These are phyloP conservation scores for Furcula furcula DNA, from an alignment of 2,888 invertebrate species.

Conservation along the genomic window DNA sequence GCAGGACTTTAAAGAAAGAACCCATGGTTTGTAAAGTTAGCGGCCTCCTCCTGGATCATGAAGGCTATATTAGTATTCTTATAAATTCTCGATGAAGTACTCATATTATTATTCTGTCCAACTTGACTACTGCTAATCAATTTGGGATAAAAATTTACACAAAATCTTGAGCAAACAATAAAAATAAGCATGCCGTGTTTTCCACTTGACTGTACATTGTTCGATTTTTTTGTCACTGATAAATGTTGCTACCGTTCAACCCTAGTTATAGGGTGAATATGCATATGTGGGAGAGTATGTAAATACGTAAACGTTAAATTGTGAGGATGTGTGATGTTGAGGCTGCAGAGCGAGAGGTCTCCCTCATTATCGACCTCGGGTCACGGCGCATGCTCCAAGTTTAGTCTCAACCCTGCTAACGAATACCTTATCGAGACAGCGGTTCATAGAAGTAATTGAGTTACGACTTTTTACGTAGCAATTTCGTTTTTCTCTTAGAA, in stretches of 20 bases:
- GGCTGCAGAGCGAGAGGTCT: slow-evolving; percentile 73
- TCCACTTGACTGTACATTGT: background rate
- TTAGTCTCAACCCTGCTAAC: slow-evolving; percentile 65
- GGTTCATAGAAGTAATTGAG: slow-evolving; percentile 80
- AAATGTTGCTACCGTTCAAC: slow-evolving; percentile 12
- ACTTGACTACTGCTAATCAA: too few relatives aligned
- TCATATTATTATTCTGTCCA: too few relatives aligned
- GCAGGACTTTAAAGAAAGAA: too few relatives aligned
- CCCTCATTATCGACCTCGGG: slow-evolving; percentile 82
- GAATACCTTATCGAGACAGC: slow-evolving; percentile 79
- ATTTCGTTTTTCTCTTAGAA: slow-evolving; percentile 79
- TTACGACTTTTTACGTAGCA: slow-evolving; percentile 81
- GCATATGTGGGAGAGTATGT: slow-evolving; percentile 78
- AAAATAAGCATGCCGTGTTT: too few relatives aligned
- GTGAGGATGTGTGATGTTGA: slow-evolving; percentile 79
- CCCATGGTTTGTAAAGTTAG: too few relatives aligned
- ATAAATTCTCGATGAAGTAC: too few relatives aligned
- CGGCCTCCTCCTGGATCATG: too few relatives aligned
- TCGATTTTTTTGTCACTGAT: background rate
- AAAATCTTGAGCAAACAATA: too few relatives aligned
- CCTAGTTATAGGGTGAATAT: slow-evolving; percentile 67
- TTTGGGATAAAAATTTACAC: too few relatives aligned
- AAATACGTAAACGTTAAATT: slow-evolving; percentile 78
- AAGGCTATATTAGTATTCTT: too few relatives aligned
- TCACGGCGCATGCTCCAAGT: slow-evolving; percentile 80